Evolutionary conservation across 2,888 invertebrate species (phyloP).

Genomic region (Pollenia angustigena): DNA sequence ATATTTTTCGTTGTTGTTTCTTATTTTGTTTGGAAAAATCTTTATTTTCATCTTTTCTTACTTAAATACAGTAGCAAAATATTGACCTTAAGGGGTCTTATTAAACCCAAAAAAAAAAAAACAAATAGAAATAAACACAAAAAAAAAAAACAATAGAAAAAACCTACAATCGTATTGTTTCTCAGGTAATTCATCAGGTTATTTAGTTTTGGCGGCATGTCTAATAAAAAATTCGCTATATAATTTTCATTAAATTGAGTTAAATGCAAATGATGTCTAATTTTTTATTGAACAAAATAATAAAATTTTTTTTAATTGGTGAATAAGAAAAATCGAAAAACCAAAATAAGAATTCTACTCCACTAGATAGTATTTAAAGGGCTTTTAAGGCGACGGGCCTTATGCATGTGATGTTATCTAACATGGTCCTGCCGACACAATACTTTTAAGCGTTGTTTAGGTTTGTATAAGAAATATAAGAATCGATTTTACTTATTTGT

Average conservation of each 20-base stretch:
- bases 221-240: neutral
- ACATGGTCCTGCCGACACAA: no score
- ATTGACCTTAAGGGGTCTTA: conserved; percentile 73
- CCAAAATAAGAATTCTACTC: no score
- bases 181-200: conserved; percentile 70
- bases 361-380: no score
- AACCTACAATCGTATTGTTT: conserved; percentile 60
- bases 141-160: conserved; percentile 14
- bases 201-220: conserved; percentile 16
- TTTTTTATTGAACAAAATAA: conserved; percentile 10
- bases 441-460: no score
- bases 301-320: conserved; percentile 1
- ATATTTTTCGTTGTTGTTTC: conserved; percentile 46
- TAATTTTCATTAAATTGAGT: conserved; percentile 68
- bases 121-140: no score
- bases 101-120: conserved; percentile 34
- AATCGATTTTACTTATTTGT: no score
- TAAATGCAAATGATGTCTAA: conserved; percentile 68
- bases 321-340: neutral
- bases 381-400: no score
- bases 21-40: conserved; percentile 61
- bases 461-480: no score
- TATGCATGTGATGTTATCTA: no score
- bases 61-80: conserved; percentile 75
- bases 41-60: conserved; percentile 64